A percentile compares a stretch with the other conserved stretches of the same genome.
Conservation (phyloP, 2,113 vertebrate species). For the Mesocricetus auratus region DNA sequence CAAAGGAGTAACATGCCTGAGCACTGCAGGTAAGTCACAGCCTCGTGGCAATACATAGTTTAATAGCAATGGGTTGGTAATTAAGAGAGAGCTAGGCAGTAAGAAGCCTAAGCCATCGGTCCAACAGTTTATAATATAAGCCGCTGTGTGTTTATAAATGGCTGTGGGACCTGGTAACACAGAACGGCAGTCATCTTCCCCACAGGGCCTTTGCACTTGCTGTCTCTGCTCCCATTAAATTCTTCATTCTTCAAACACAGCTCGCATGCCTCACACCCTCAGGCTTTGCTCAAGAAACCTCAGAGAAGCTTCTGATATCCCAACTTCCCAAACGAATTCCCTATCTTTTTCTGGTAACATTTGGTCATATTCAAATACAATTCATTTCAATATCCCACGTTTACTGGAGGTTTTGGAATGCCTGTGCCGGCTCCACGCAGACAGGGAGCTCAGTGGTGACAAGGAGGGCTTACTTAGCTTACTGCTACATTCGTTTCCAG, state of each 20-base stretch:
- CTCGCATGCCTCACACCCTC: background rate
- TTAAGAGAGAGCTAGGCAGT: no score
- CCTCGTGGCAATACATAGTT: no score
- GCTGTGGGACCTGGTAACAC: no score
- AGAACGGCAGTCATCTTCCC: no score
- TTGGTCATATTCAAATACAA: background rate
- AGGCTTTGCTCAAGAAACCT: background rate
- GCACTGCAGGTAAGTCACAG: no score
- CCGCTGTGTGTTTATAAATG: no score
- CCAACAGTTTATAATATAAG: no score
- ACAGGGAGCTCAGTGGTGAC: background rate
- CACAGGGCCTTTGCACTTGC: background rate
- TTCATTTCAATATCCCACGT: background rate
- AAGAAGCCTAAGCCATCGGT: no score
- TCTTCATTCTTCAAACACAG: background rate
- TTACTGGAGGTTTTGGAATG: constrained; percentile 3
- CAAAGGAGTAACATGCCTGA: no score
- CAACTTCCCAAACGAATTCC: background rate
- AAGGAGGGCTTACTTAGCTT: background rate
- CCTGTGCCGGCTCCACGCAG: background rate
- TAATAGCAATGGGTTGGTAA: no score
- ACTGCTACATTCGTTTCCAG: background rate
- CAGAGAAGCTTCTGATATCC: background rate
- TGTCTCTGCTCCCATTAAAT: background rate
- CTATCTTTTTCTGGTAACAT: no score